phyloP scores from a whole-genome alignment of 1,140 invertebrate species.

The Onthophagus taurus region DNA sequence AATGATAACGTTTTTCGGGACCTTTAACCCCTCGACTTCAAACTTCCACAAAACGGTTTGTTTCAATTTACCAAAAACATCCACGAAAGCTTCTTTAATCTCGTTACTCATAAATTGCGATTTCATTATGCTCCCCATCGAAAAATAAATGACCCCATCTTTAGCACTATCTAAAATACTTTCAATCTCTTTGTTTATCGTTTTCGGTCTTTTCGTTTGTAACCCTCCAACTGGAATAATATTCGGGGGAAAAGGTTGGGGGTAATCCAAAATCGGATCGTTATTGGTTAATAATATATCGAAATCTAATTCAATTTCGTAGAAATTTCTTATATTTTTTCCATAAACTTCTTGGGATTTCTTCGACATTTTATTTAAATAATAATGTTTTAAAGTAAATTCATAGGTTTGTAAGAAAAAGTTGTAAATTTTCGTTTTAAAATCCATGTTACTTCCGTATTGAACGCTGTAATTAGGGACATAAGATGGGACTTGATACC shows the following conservation, averaged over 20 bases:
- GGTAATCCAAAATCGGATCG: conserved; percentile 15
- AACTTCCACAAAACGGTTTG: conserved; percentile 57
- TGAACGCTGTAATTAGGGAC: neutral
- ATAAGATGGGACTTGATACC: neutral
- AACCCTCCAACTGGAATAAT: conserved; percentile 22
- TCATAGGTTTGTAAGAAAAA: neutral
- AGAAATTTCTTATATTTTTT: neutral
- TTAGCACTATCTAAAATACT: conserved; percentile 44
- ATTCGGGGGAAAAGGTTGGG: conserved; percentile 18
- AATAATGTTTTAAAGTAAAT: neutral
- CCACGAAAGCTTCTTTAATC: conserved; percentile 40
- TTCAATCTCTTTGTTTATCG: conserved; percentile 19
- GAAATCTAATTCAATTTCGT: conserved; percentile 15
- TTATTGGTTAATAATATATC: conserved; percentile 16
- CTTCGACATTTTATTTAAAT: neutral
- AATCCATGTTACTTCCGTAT: neutral
- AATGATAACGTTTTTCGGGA: conserved; percentile 43
- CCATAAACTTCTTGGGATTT: neutral
- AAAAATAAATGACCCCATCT: conserved; percentile 58
- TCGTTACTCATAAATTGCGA: conserved; percentile 37
- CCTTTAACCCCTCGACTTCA: conserved; percentile 41
- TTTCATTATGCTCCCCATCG: conserved; percentile 52
- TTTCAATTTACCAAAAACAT: conserved; percentile 43
- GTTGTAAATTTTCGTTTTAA: neutral
- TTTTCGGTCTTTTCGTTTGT: conserved; percentile 13